Evolutionary conservation across 2,888 invertebrate species (phyloP).

Genomic region (Yponomeuta malinellus): DNA sequence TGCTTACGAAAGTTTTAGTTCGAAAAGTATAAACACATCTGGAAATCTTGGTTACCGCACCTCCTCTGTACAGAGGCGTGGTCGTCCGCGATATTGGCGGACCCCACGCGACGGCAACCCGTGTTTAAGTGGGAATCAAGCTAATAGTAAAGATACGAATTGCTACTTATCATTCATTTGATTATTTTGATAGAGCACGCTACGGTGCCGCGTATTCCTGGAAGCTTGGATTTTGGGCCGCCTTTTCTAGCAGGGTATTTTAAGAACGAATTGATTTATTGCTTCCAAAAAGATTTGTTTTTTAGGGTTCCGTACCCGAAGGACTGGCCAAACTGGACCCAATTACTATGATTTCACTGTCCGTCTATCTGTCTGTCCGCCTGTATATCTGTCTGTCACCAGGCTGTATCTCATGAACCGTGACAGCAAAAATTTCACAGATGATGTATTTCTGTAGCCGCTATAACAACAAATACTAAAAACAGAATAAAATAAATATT

Average conservation of each 20-base stretch:
- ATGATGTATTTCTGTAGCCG: too few species aligned
- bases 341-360: too few species aligned
- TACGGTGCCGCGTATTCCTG: slow-evolving; percentile 12
- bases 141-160: slow-evolving; percentile 4
- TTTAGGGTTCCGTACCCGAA: too few species aligned
- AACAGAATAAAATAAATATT: too few species aligned
- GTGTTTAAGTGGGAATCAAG: slow-evolving; percentile 14
- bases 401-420: too few species aligned
- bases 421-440: too few species aligned
- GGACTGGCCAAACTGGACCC: too few species aligned
- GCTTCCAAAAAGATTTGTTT: too few species aligned
- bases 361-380: too few species aligned
- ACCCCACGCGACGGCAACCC: background rate
- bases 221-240: background rate
- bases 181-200: slow-evolving; percentile 14
- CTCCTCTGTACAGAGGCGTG: slow-evolving; percentile 3
- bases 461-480: too few species aligned
- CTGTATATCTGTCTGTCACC: too few species aligned
- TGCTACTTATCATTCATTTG: slow-evolving; percentile 13
- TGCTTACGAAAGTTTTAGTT: too few species aligned
- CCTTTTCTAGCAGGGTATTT: background rate
- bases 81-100: background rate
- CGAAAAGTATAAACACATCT: background rate
- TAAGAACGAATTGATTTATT: background rate
- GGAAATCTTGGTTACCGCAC: background rate